Base-by-base conservation (phyloP, 2,888 invertebrate species). In the Gnatocerus cornutus region DNA sequence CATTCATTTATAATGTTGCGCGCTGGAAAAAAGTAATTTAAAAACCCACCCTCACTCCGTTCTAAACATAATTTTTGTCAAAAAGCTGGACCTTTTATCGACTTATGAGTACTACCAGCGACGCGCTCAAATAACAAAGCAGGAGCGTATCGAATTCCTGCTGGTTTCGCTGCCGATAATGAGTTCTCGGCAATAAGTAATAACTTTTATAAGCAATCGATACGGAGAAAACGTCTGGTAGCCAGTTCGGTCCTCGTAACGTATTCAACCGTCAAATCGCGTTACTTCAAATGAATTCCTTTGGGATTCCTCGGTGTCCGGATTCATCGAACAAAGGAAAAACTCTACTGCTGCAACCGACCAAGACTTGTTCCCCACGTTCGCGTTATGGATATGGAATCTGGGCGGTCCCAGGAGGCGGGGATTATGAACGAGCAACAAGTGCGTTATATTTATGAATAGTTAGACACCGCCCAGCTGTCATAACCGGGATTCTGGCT, bases 361-460 rank as follows among this genome's bases (percentile, higher is more conserved):
- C 37, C 66, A 13, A 65, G 55, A 71, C 67, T 61, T 69, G 72
- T 71, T 67, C 70, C 12, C 55, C 14, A 53, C 62, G 13, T 53
- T 58, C 55, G 78, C 78, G 80, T 83, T 83, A 83, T 83, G 79
- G 82, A 82, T 83, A 83, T 83, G 82, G 80, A 82, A 82, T 81
- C 79, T 80, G 81, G 85, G 83, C 84, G 84, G 79, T 76, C 74
- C 76, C 71, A 56, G 64, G 62, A 68, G 88, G 89, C 88, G 88
- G 88, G 86, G 88, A 89, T 88, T 87, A 89, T 86, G 85, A 85
- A 82, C 85, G 84, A 79, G 87, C 86, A 86, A 87, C 89, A 89
- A 89, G 89, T 89, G 89, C 87, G 89, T 89, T 89, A 89, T 89
- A 90, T 90, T 90, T 90, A 90, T 90, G 89, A 90, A 88, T 86